phyloP scores from a whole-genome alignment of 2,888 invertebrate genomes.

The Yponomeuta plumbellus region DNA sequence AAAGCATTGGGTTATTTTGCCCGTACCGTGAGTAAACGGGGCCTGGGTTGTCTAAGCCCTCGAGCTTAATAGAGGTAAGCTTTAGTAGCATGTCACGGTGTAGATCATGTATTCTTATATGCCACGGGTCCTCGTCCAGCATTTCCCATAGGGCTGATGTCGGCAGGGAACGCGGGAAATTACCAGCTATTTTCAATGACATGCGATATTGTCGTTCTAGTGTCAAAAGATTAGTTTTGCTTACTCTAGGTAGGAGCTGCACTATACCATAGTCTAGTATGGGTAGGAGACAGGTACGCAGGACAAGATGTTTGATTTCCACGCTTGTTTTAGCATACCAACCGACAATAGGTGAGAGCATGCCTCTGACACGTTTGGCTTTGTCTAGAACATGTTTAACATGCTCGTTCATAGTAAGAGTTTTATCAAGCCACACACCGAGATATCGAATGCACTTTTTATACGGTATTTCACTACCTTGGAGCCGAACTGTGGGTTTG shows the following conservation, averaged over 20 bases:
- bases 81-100: not conserved
- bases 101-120: constrained; percentile 15
- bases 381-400: constrained; percentile 17
- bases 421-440: constrained; percentile 22
- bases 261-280: constrained; percentile 23
- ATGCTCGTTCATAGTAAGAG: constrained; percentile 21
- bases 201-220: constrained; percentile 21
- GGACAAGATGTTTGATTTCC: constrained; percentile 20
- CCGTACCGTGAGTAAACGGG: not conserved
- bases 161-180: not conserved
- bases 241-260: constrained; percentile 22
- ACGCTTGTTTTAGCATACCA: constrained; percentile 21
- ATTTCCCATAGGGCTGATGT: constrained; percentile 20
- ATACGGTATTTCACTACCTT: not conserved
- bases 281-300: constrained; percentile 22
- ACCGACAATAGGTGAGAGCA: constrained; percentile 21
- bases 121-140: constrained; percentile 22
- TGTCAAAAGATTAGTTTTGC: constrained; percentile 19
- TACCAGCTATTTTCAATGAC: constrained; percentile 12
- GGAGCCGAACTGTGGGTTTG: not conserved
- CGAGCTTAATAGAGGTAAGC: not conserved
- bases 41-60: not conserved
- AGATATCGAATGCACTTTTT: constrained; percentile 20
- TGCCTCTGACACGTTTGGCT: constrained; percentile 16
- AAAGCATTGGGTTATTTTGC: not conserved